Base-by-base conservation (phyloP, 2,888 invertebrate genomes). In the Platycnemis pennipes region DNA sequence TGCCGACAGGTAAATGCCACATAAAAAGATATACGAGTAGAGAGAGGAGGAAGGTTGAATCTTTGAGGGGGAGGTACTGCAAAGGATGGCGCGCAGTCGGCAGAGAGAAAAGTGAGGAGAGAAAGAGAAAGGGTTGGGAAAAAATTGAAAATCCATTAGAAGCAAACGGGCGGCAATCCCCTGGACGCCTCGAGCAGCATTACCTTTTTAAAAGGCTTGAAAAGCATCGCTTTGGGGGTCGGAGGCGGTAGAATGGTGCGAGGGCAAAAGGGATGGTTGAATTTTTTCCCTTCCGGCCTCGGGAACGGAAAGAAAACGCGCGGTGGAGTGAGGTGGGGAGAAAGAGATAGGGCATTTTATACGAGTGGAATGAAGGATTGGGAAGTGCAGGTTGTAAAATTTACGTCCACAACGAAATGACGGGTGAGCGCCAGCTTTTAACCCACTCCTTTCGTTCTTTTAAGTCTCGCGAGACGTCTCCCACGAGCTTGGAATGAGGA, bases 381-480 rank as follows among this genome's bases (percentile, higher is more conserved):
- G 42, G 44, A 77, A 91, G 37, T 63, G 63, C 42, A n/a, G 91
- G 91, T 91, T 91, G 91, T 91, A 69, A 91, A 91, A 91, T 63
- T 87, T 69, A 69, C 91, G 63, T 69, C 44, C 91, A 11, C 77
- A 26, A 44, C 91, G 63, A 63, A 91, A 91, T 91, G 91, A 91
- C n/a, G 91, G 91, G 91, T 77, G 77, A 91, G 63, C 26, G 91
- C 63, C 44, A 63, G 91, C 91, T 91, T 91, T 91, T 44, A 77
- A 63, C 44, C 53, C 91, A 63, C 63, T n/a, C n/a, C n/a, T n/a
- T n/a, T n/a, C n/a, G 45, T 49, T 77, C 49, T n/a, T 16, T 31
- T 26, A 44, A 26, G 91, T 26, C 91, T 22, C 63, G 44, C n/a
- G 44, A 44, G 44, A 42, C 91, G 63, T 63, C 77, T 77, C 77